A percentile compares a stretch with the other conserved stretches of the same genome.
Evolutionary conservation across 2,797 vertebrate species (phyloP).

Genomic region (Lindbergichthys nudifrons): DNA sequence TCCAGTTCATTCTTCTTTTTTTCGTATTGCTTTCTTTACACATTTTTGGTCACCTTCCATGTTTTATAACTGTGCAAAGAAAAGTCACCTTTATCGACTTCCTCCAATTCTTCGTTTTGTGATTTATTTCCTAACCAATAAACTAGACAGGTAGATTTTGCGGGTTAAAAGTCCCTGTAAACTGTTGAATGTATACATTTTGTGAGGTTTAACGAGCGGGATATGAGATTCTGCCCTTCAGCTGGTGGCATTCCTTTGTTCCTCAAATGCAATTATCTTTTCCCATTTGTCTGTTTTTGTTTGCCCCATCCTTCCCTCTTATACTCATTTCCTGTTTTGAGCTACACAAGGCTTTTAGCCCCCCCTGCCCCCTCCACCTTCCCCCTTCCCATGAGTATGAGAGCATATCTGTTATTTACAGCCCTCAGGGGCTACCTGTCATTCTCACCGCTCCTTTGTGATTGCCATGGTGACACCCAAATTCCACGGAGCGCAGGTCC

Average conservation of each 20-base stretch:
- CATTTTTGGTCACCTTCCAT: constrained; percentile 12
- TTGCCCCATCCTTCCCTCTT: constrained; percentile 69
- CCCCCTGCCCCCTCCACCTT: constrained; percentile 1
- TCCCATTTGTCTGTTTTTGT: constrained; percentile 82
- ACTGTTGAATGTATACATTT: constrained; percentile 37
- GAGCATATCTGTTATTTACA: constrained; percentile 80
- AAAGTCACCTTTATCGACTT: neutral
- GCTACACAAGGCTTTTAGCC: constrained; percentile 62
- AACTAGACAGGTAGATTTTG: constrained; percentile 13
- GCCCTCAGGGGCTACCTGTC: constrained; percentile 82
- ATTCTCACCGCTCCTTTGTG: constrained; percentile 73
- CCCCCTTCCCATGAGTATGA: constrained; percentile 52
- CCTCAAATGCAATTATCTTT: constrained; percentile 78
- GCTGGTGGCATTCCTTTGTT: constrained; percentile 66
- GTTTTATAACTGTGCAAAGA: neutral
- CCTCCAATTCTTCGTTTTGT: neutral
- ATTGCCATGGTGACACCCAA: constrained; percentile 77
- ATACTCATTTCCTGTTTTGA: constrained; percentile 84
- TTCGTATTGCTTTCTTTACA: constrained; percentile 7
- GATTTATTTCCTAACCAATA: constrained; percentile 3
- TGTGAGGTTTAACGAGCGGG: constrained; percentile 18
- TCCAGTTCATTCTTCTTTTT: neutral
- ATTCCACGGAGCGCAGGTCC: constrained; percentile 78
- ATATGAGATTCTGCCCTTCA: constrained; percentile 62
- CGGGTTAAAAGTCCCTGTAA: constrained; percentile 16